Base-by-base conservation (phyloP, 2,888 invertebrate genomes). In the Malacosoma neustria region DNA sequence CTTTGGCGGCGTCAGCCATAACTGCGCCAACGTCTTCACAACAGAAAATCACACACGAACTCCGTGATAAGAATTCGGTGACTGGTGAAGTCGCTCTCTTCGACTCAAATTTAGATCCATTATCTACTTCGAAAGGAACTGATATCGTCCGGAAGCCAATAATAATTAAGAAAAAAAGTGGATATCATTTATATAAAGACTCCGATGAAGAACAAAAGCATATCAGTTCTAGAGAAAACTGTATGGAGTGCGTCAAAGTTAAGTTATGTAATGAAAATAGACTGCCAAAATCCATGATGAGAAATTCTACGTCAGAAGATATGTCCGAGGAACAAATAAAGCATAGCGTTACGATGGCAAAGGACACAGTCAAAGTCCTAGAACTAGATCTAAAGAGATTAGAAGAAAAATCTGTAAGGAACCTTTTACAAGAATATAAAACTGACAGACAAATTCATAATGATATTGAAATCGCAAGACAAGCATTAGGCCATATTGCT, bases 11-110 rank as follows among this genome's bases (percentile, higher is more conserved):
- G 30, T 49, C 69, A 35, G 67, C 66, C 52, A 42, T 65, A 33
- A 72, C 80, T 40, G 73, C 75, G 29, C 82, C 84, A 12, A 47
- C 74, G n/a, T n/a, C n/a, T n/a, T n/a, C n/a, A n/a, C n/a, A n/a
- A n/a, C n/a, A n/a, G n/a, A n/a, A n/a, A n/a, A n/a, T n/a, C n/a
- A n/a, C n/a, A n/a, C n/a, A 14, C 44, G 56, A 29, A 45, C 42
- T 34, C 32, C 55, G 70, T 37, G 68, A 76, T 38, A 70, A 57
- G 46, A 77, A 72, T 39, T 69, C 75, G 11, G 39, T 63, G 6
- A 46, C 48, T n/a, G 64, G 63, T 12, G n/a, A n/a, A n/a, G n/a
- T n/a, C n/a, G n/a, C n/a, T n/a, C n/a, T 31, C 38, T 11, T 35
- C 34, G 30, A 31, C n/a, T n/a, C 38, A n/a, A 39, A 32, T 14